phyloP scores from a whole-genome alignment of 2,797 vertebrate genomes.

The Labroides dimidiatus region DNA sequence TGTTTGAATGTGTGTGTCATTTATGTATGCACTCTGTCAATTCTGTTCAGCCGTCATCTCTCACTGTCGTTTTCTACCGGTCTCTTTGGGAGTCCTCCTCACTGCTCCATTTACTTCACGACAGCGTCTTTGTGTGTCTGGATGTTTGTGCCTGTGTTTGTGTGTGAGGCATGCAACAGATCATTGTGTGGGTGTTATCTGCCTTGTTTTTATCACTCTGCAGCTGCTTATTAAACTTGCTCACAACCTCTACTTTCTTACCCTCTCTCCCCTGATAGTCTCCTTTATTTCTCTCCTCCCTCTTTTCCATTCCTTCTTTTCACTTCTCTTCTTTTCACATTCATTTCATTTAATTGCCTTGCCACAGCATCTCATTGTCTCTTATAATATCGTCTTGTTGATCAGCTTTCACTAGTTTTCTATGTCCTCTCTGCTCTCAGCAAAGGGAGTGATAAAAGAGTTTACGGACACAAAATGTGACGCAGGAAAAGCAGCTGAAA shows the following conservation, averaged over 20 bases:
- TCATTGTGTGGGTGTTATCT: constrained; percentile 41
- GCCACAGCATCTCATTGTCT: background rate
- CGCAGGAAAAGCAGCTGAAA: background rate
- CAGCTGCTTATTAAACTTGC: constrained; percentile 60
- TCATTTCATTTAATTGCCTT: constrained; percentile 2
- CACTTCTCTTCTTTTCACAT: background rate
- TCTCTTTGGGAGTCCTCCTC: constrained; percentile 50
- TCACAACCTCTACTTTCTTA: constrained; percentile 16
- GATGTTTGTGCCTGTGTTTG: constrained; percentile 20
- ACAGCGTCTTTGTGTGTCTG: constrained; percentile 15
- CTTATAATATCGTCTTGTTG: constrained; percentile 3
- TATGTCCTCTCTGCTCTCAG: background rate
- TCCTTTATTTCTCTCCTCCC: constrained; percentile 23
- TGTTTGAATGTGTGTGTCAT: constrained; percentile 5
- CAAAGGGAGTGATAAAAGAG: background rate
- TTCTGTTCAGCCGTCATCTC: constrained; percentile 38
- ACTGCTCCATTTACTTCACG: constrained; percentile 58
- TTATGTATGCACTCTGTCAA: constrained; percentile 38
- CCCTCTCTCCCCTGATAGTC: constrained; percentile 8
- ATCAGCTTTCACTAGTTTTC: background rate
- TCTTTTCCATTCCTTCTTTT: constrained; percentile 15
- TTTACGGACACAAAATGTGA: background rate
- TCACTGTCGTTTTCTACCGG: constrained; percentile 32
- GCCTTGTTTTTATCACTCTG: constrained; percentile 57
- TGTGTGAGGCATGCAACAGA: constrained; percentile 15